Conservation (phyloP, 37 sponge, comb jelly and placozoan genomes). For the Halichondria panicea region DNA sequence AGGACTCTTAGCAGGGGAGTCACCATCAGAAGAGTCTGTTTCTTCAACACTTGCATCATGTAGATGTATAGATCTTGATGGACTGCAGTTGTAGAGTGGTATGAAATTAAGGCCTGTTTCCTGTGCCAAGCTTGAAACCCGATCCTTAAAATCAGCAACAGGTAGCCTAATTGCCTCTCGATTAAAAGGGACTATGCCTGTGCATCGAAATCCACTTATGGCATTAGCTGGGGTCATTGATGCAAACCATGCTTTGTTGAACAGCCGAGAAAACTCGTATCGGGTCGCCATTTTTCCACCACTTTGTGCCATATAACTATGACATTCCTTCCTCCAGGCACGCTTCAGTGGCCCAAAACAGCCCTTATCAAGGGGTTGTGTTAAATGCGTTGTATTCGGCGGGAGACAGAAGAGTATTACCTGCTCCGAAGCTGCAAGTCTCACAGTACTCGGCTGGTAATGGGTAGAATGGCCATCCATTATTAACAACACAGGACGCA, state of each 20-base stretch:
- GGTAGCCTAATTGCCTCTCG: slow-evolving; percentile 26
- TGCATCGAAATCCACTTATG: slow-evolving; percentile 35
- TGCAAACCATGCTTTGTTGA: slow-evolving; percentile 50
- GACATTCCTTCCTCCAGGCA: slow-evolving; percentile 41
- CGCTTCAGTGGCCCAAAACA: slow-evolving; percentile 40
- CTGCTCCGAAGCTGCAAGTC: slow-evolving; percentile 30
- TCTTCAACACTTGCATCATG: too few species aligned
- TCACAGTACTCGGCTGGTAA: slow-evolving; percentile 38
- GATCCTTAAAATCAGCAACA: too few species aligned
- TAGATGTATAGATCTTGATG: too few species aligned
- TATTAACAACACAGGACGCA: slow-evolving; percentile 46
- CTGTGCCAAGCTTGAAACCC: too few species aligned
- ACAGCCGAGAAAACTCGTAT: slow-evolving; percentile 39
- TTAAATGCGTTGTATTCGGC: slow-evolving; percentile 52
- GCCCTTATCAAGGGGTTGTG: slow-evolving; percentile 56
- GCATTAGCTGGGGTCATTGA: slow-evolving; percentile 37
- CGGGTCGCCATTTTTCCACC: slow-evolving; percentile 21
- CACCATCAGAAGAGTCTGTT: too few species aligned
- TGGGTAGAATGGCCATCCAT: slow-evolving; percentile 65
- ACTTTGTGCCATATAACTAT: slow-evolving; percentile 13
- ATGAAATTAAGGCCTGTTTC: too few species aligned
- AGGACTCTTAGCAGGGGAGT: too few species aligned
- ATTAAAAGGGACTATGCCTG: slow-evolving; percentile 49
- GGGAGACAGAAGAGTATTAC: slow-evolving; percentile 59
- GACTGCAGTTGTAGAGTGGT: too few species aligned